Base-by-base conservation (phyloP, 1,140 invertebrate genomes). In the Periplaneta americana region DNA sequence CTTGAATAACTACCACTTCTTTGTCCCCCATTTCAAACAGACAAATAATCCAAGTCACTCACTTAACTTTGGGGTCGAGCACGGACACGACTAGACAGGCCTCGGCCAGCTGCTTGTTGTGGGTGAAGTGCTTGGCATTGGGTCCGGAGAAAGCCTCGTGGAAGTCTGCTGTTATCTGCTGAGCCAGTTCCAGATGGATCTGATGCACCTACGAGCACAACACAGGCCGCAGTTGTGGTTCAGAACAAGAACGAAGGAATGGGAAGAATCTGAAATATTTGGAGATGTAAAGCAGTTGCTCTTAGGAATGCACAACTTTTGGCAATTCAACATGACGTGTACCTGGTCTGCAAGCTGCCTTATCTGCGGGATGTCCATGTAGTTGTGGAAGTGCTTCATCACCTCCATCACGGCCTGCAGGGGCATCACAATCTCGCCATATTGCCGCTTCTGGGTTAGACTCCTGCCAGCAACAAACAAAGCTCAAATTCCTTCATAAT, bases 331-430 rank as follows among this genome's bases (percentile, higher is more conserved):
- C 22, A 66, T 2, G 13, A n/a, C 22, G 5, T 28, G 84, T 85
- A 94, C 94, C 89, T 94, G 88, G 79, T 93, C 93, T 6, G 95
- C 92, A 81, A 98, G 91, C 85, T 96, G 92, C 86, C 94, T 92
- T 83, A 98, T 96, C 89, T 98, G 96, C 37, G 96, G 93, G 86
- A 97, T 96, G 83, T 94, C 92, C 85, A 92, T 93, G 85, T 97
- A 98, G 83, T 91, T 92, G 81, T 95, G 91, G 86, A 98, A 96
- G 87, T 98, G 95, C 84, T 96, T 92, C 87, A 97, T 93, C 0
- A 99, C 98, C 91, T 99, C 97, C 85, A 96, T 95, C 10, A 99
- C 96, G 31, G 98, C 98, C 90, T 99, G 97, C n/a, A 99, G 87
- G 3, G 98, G 95, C 86, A 97, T 93, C n/a, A 98, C 93, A 75